Percentiles rank a stretch among this genome's conserved stretches.
These are phyloP conservation scores for Catamblyrhynchus diadema DNA, from an alignment of 2,797 vertebrate species.

Conservation along the genomic window DNA sequence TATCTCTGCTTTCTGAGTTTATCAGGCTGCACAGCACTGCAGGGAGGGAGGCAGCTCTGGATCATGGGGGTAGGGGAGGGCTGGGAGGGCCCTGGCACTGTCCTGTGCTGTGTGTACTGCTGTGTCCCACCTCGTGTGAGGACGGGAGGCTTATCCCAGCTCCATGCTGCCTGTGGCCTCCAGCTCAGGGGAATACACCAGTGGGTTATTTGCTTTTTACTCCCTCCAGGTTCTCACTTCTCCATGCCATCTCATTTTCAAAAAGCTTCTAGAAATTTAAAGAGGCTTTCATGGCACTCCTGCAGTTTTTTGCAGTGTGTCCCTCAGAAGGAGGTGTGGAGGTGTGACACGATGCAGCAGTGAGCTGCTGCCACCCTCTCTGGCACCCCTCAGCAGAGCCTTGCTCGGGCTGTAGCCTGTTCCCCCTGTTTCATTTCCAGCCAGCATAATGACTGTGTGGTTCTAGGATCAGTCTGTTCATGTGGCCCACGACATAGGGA, in stretches of 20 bases:
- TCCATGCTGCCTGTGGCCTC: not conserved
- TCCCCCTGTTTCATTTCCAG: not conserved
- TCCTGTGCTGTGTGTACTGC: fast-evolving
- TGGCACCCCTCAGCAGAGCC: not conserved
- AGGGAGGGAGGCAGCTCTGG: not conserved
- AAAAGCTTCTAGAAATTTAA: not conserved
- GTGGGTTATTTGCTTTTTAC: not conserved
- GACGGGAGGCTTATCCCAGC: not conserved
- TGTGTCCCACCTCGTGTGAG: not conserved
- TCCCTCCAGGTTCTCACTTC: not conserved
- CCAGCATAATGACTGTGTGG: not conserved
- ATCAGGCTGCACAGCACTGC: not conserved
- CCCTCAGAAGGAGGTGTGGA: not conserved
- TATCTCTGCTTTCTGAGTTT: fast-evolving
- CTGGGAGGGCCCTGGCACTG: not conserved
- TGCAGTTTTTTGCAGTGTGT: not conserved
- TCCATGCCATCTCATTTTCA: not conserved
- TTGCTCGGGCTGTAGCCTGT: fast-evolving
- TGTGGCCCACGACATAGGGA: not conserved
- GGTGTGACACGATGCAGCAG: not conserved
- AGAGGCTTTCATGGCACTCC: not conserved
- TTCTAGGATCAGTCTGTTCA: not conserved
- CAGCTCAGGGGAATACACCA: not conserved
- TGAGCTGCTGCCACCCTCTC: not conserved
- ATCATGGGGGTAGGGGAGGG: not conserved